Percentiles rank a stretch among this genome's conserved stretches.
These are phyloP conservation scores for Cistogaster globosa DNA, from an alignment of 2,888 invertebrate species.

Conservation along the genomic window DNA sequence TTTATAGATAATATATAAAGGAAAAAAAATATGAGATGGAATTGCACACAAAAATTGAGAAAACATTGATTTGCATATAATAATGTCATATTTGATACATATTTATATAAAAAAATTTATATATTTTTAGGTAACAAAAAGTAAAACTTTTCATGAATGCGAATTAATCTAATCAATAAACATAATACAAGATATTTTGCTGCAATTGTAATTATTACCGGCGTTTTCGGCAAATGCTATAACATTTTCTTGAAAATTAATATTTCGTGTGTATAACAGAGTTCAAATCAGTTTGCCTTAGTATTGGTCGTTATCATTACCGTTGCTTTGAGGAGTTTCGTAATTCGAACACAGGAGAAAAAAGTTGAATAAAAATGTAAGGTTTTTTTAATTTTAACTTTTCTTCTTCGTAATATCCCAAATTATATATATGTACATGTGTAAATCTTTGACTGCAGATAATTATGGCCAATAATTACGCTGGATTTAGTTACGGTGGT, in stretches of 20 bases:
- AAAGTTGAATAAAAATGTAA: neutral
- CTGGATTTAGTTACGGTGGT: conserved; percentile 96
- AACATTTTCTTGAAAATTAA: conserved; percentile 4
- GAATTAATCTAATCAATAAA: no score
- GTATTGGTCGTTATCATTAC: conserved; percentile 37
- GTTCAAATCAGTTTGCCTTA: conserved; percentile 34
- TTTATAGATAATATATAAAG: no score
- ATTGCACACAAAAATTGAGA: no score
- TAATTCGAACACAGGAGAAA: conserved; percentile 30
- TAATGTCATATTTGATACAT: no score
- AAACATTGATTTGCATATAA: no score
- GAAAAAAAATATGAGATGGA: no score
- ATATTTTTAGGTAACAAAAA: neutral
- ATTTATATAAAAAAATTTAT: no score
- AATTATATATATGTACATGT: neutral
- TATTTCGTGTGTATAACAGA: conserved; percentile 66
- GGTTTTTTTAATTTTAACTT: neutral
- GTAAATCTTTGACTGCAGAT: conserved; percentile 27
- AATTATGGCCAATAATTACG: conserved; percentile 90
- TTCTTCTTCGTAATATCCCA: neutral
- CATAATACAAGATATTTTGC: no score
- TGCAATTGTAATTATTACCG: no score
- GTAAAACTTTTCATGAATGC: no score
- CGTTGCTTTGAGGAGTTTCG: conserved; percentile 46
- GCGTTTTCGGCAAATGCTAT: conserved; percentile 42